Conservation (phyloP, 2,797 vertebrate species). For the Heteromormyrus szaboi region DNA sequence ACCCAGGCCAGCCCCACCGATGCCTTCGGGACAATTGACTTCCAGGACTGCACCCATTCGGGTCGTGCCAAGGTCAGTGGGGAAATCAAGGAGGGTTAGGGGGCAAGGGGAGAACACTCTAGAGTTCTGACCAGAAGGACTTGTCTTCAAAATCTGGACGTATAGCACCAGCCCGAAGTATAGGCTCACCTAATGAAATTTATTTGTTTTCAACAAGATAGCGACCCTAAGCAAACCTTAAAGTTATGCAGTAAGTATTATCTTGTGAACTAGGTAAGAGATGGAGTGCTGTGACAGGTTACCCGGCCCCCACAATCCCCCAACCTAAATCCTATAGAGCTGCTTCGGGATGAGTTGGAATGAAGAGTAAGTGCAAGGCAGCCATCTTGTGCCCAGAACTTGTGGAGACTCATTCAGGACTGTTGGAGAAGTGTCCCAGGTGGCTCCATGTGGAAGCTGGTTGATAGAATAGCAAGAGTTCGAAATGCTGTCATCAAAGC, state of each 20-base stretch:
- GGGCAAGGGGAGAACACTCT: not conserved
- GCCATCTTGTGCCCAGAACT: not conserved
- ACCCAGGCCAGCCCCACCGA: constrained; percentile 79
- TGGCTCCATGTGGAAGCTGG: not conserved
- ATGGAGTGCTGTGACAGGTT: not conserved
- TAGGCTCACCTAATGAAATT: not conserved
- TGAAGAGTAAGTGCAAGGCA: not conserved
- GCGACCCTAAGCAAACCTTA: not conserved
- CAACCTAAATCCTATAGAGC: not conserved
- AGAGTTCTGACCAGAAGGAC: not conserved
- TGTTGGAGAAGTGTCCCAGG: not conserved
- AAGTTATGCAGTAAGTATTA: not conserved
- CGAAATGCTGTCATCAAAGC: not conserved
- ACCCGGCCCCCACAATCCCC: not conserved
- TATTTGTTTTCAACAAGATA: not conserved
- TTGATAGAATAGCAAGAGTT: not conserved
- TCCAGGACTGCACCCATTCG: constrained; percentile 84
- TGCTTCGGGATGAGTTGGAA: not conserved
- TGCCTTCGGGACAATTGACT: constrained; percentile 85
- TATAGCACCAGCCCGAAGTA: not conserved
- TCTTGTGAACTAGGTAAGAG: not conserved
- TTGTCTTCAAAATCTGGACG: not conserved
- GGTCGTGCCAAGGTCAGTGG: constrained; percentile 83
- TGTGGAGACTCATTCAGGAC: not conserved
- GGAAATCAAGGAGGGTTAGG: no score